A percentile compares a stretch with the other conserved stretches of the same genome.
Conservation (phyloP, 1,140 invertebrate species). For the Mactra quadrangularis region DNA sequence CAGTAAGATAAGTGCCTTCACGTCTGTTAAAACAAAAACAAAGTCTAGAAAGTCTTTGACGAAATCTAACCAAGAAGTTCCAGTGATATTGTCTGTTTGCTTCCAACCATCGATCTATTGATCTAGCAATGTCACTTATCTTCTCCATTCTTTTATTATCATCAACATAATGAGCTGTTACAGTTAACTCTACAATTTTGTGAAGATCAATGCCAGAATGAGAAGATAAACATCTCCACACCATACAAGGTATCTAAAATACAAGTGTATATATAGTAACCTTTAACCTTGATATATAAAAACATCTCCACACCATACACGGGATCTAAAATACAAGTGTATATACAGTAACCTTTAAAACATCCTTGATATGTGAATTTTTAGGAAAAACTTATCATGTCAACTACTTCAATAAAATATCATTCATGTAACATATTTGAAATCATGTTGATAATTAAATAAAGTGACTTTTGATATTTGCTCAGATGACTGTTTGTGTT, state of each 20-base stretch:
- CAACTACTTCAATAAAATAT: no score
- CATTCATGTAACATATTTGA: no score
- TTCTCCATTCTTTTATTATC: slow-evolving; percentile 61
- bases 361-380: no score
- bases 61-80: slow-evolving; percentile 79
- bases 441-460: no score
- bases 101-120: slow-evolving; percentile 64
- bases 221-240: slow-evolving; percentile 80
- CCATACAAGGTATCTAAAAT: slow-evolving; percentile 79
- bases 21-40: slow-evolving; percentile 81
- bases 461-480: no score
- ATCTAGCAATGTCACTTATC: slow-evolving; percentile 53
- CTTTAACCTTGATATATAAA: neutral
- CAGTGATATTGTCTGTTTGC: slow-evolving; percentile 73
- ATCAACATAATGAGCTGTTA: slow-evolving; percentile 54
- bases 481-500: no score
- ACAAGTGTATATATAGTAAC: neutral
- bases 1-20: slow-evolving; percentile 76
- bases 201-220: slow-evolving; percentile 70
- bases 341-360: no score
- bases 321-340: no score
- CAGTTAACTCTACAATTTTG: slow-evolving; percentile 65
- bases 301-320: neutral
- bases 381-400: no score
- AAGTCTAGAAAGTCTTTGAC: slow-evolving; percentile 51